phyloP scores from a whole-genome alignment of 2,888 invertebrate species.

The Protonemura montana region DNA sequence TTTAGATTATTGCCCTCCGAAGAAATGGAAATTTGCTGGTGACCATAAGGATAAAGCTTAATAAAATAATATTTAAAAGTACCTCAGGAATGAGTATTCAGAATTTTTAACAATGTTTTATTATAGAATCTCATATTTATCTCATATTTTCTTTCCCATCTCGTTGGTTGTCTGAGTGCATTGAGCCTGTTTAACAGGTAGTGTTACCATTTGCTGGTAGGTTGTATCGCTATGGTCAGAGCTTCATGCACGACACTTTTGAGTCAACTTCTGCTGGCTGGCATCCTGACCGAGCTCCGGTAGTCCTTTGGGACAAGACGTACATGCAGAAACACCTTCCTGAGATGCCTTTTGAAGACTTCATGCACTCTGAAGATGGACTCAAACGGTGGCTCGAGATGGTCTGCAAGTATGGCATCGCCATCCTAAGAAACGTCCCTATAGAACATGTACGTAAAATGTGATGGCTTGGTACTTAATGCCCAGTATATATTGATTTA shows the following conservation, averaged over 20 bases:
- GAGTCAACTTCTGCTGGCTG: conserved; percentile 50
- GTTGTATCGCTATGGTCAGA: conserved; percentile 55
- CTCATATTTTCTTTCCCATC: neutral
- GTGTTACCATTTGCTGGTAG: conserved; percentile 47
- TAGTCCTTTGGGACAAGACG: conserved; percentile 54
- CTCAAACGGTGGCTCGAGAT: conserved; percentile 55
- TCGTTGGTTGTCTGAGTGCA: neutral
- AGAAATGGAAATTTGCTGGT: too few species aligned
- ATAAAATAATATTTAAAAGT: too few species aligned
- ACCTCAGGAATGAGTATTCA: too few species aligned
- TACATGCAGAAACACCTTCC: conserved; percentile 55
- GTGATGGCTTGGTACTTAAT: conserved; percentile 34
- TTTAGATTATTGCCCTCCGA: too few species aligned
- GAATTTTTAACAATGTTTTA: too few species aligned
- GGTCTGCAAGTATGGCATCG: conserved; percentile 55
- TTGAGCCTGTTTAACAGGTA: too few species aligned
- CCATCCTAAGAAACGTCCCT: conserved; percentile 54
- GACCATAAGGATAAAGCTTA: too few species aligned
- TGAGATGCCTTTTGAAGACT: conserved; percentile 55
- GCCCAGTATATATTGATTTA: too few species aligned
- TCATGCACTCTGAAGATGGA: conserved; percentile 54
- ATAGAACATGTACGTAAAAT: conserved; percentile 51
- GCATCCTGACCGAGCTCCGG: conserved; percentile 50
- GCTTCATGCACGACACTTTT: conserved; percentile 55
- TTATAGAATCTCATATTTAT: neutral